Evolutionary conservation across 2,113 vertebrate genomes (phyloP).

Genomic region (Campylorhamphus procurvoides): DNA sequence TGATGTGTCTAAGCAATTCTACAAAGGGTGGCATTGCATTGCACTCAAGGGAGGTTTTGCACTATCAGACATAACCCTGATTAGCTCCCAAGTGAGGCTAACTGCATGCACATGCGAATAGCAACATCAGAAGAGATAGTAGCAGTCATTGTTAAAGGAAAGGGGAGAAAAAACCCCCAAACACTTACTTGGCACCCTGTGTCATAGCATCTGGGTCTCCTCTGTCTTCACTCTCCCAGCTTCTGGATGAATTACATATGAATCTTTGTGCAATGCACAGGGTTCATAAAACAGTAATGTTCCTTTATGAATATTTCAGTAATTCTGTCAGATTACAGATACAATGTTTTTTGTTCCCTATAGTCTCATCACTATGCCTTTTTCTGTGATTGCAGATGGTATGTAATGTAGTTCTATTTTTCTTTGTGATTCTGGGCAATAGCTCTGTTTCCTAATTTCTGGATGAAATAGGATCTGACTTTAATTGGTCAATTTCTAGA

Average conservation of each 20-base stretch:
- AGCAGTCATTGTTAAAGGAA: neutral
- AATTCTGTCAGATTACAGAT: neutral
- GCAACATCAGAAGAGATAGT: neutral
- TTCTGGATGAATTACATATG: neutral
- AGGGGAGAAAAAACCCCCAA: neutral
- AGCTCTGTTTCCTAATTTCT: neutral
- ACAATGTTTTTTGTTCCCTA: neutral
- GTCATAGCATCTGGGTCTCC: neutral
- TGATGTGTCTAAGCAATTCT: neutral
- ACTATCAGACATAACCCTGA: neutral
- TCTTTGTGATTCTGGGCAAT: neutral
- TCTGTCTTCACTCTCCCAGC: neutral
- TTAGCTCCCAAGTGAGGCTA: neutral
- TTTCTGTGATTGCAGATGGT: neutral
- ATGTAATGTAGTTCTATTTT: neutral
- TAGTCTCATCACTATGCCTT: neutral
- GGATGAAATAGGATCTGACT: neutral
- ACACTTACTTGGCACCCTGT: neutral
- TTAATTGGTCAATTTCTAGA: neutral
- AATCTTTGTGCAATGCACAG: neutral
- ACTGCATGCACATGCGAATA: neutral
- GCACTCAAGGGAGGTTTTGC: neutral
- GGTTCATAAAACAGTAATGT: neutral
- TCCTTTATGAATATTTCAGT: neutral
- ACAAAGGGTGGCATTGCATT: rapidly evolving